A percentile compares a stretch with the other conserved stretches of the same genome.
These are phyloP conservation scores for Anaspis maculata DNA, from an alignment of 2,888 invertebrate genomes.

Conservation along the genomic window DNA sequence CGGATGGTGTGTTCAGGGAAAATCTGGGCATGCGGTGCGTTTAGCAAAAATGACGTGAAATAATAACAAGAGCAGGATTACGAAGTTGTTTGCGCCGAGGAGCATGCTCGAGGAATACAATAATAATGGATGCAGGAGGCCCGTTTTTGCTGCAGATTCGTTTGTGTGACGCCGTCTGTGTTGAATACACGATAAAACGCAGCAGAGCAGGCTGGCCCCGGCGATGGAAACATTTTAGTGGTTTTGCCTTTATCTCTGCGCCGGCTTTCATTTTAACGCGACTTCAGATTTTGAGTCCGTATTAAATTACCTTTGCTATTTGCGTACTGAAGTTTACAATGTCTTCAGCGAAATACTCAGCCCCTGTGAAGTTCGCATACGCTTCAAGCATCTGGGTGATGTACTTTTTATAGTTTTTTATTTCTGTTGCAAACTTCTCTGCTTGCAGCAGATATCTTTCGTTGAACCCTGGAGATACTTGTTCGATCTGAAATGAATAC, in stretches of 20 bases:
- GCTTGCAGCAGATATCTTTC: slow-evolving; percentile 56
- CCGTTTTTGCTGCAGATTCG: slow-evolving; percentile 4
- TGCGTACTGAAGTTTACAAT: slow-evolving; percentile 53
- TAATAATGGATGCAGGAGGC: no score
- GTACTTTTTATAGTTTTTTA: slow-evolving; percentile 53
- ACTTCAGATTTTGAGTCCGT: slow-evolving; percentile 7
- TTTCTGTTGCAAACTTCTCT: slow-evolving; percentile 51
- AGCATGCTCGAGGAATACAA: no score
- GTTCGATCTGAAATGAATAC: slow-evolving; percentile 48
- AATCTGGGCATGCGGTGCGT: no score
- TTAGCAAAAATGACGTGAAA: no score
- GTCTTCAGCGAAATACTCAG: slow-evolving; percentile 49
- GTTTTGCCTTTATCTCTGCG: slow-evolving; percentile 6
- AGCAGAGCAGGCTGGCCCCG: slow-evolving; percentile 3
- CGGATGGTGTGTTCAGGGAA: no score
- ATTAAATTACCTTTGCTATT: slow-evolving; percentile 49
- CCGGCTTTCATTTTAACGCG: slow-evolving; percentile 6
- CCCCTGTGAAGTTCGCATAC: slow-evolving; percentile 42
- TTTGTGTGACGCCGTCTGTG: slow-evolving; percentile 5
- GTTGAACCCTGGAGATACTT: slow-evolving; percentile 57
- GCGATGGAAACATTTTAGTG: slow-evolving; percentile 6
- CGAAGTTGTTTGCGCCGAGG: no score
- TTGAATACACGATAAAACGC: slow-evolving; percentile 4
- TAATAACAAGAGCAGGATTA: neutral
- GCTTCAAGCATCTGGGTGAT: slow-evolving; percentile 50